Evolutionary conservation across 2,888 invertebrate genomes (phyloP), one percentile per base, ranked within the genome.

Genomic region (Clusia tigrina): DNA sequence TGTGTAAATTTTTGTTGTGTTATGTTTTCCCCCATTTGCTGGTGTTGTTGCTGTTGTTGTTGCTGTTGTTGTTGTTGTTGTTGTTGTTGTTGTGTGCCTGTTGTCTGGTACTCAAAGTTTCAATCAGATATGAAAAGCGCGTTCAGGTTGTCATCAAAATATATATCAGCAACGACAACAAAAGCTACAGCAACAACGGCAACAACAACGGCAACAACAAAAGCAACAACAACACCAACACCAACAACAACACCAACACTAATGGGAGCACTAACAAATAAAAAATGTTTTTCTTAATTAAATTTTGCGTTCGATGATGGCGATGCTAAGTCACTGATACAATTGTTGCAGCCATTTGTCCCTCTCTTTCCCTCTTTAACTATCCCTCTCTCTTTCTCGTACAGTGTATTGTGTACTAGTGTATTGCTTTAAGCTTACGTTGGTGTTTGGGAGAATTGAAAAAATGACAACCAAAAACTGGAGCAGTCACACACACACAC

Each of bases 111-210:
- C 32, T 42, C 42, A 15, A 15, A 12, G 32, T 75, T 74, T 74
- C 74, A 75, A 74, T 74, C 74, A 75, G 74, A 74, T 74, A 74
- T 74, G 77, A 74, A 77, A 76, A 74, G 74, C 74, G 69, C 69
- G 74, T 77, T 70, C 48, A 25, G 42, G 54, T 46, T 60, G 54
- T 54, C 54, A 54, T 54, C 51, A 58, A 58, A 58, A 58, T 58
- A 58, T 42, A 18, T 6, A 42, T 48, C 20, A 5, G 3, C 20
- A 48, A 22, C 48, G 48, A 48, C 5, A 22, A n/a, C n/a, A n/a
- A n/a, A n/a, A n/a, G n/a, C n/a, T n/a, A n/a, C n/a, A n/a, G n/a
- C n/a, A n/a, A n/a, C n/a, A n/a, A n/a, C n/a, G n/a, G n/a, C n/a
- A n/a, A n/a, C n/a, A n/a, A n/a, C n/a, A n/a, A n/a, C n/a, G n/a